A percentile compares a stretch with the other conserved stretches of the same genome.
Conservation (phyloP, 2,888 invertebrate genomes). For the Hedychridium roseum region DNA sequence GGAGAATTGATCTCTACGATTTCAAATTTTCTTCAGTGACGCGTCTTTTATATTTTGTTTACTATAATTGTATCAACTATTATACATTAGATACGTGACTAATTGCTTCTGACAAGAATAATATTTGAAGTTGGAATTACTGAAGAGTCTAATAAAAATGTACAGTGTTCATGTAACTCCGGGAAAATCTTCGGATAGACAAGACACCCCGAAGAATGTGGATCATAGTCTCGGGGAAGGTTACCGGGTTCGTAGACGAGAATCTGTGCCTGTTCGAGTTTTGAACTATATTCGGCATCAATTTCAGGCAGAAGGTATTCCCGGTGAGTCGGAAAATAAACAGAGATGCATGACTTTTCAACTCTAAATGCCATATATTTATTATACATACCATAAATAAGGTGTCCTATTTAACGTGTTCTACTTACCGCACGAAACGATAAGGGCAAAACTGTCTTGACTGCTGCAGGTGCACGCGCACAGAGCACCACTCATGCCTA, state of each 20-base stretch:
- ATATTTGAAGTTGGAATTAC: no score
- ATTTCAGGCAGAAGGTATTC: conserved; percentile 44
- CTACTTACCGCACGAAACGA: not conserved
- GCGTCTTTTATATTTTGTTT: no score
- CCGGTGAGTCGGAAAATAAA: conserved; percentile 40
- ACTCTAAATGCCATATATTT: not conserved
- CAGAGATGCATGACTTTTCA: not conserved
- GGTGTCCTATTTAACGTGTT: not conserved
- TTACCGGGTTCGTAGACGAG: conserved; percentile 44
- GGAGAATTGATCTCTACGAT: no score
- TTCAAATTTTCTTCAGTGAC: no score
- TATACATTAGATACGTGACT: no score
- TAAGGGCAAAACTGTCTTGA: no score
- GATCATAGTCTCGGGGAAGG: conserved; percentile 46
- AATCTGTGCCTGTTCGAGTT: conserved; percentile 52
- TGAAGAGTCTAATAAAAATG: no score
- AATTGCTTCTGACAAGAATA: no score
- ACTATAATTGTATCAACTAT: no score
- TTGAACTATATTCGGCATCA: conserved; percentile 53
- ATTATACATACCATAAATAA: not conserved
- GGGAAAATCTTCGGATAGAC: conserved; percentile 43
- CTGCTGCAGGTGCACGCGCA: no score
- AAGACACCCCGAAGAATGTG: conserved; percentile 41
- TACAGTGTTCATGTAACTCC: conserved; percentile 57
- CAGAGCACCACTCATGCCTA: not conserved